These are phyloP conservation scores for Phyllostomus hastatus DNA, from an alignment of 2,113 vertebrate genomes.

Conservation along the genomic window DNA sequence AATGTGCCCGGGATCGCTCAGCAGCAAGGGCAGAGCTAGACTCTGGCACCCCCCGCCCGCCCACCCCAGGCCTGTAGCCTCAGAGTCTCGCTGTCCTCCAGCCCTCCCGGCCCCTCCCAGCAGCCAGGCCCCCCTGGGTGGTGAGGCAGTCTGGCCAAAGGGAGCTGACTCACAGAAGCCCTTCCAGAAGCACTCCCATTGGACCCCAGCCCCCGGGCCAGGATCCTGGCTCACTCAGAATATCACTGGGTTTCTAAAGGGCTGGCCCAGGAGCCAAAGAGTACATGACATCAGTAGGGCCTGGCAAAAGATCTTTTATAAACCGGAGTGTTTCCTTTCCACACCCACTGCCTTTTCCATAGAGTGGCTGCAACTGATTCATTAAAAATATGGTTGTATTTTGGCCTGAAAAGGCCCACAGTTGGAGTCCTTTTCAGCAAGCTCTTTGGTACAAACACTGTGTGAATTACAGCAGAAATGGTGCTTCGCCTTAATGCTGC, in stretches of 20 bases:
- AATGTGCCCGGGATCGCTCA: background rate
- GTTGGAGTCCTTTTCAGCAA: background rate
- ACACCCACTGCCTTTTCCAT: conserved; percentile 36
- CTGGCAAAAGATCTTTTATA: conserved; percentile 5
- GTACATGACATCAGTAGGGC: background rate
- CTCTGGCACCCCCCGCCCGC: fast-evolving
- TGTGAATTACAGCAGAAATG: background rate
- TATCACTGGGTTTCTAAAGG: background rate
- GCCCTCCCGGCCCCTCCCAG: background rate
- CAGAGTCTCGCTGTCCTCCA: fast-evolving
- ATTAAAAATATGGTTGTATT: background rate
- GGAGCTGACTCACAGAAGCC: background rate
- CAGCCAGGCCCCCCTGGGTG: background rate
- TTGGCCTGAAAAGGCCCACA: background rate
- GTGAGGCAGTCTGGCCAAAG: background rate
- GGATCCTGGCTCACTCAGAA: background rate
- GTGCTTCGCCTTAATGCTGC: fast-evolving
- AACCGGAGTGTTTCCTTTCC: background rate
- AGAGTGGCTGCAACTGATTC: background rate
- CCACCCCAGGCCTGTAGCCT: fast-evolving
- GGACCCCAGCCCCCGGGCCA: background rate
- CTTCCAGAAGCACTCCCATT: background rate
- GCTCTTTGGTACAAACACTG: background rate
- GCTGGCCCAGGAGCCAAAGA: background rate
- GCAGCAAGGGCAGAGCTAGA: background rate